phyloP scores from a whole-genome alignment of 2,888 invertebrate genomes.

The Loripinus fragilis region DNA sequence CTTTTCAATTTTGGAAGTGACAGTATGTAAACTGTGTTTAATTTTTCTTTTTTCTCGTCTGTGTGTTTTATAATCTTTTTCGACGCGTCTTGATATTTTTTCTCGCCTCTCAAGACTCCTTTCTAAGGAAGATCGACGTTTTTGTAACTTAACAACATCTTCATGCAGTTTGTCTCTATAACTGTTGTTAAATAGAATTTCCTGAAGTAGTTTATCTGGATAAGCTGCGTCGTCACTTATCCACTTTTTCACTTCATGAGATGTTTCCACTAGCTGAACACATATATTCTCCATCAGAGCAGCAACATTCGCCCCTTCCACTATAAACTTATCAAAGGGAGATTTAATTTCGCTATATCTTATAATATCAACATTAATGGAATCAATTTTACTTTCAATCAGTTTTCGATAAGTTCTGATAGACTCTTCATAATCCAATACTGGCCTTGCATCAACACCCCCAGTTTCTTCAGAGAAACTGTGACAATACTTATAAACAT shows the following conservation, averaged over 20 bases:
- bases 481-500: constrained; percentile 70
- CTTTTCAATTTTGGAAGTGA: constrained; percentile 65
- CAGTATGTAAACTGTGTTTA: constrained; percentile 66
- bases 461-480: constrained; percentile 72
- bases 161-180: constrained; percentile 68
- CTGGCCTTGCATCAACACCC: constrained; percentile 65
- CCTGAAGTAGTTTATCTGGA: constrained; percentile 70
- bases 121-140: constrained; percentile 47
- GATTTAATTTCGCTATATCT: constrained; percentile 68
- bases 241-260: constrained; percentile 71
- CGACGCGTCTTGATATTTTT: constrained; percentile 52
- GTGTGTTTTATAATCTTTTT: constrained; percentile 59
- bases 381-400: constrained; percentile 65
- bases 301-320: constrained; percentile 61
- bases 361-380: constrained; percentile 66
- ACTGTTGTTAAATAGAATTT: constrained; percentile 68
- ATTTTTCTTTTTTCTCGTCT: constrained; percentile 66
- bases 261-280: constrained; percentile 67
- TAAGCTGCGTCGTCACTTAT: constrained; percentile 68
- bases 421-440: constrained; percentile 66
- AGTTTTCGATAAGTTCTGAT: constrained; percentile 61
- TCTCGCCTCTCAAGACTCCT: constrained; percentile 63
- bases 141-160: constrained; percentile 59
- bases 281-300: constrained; percentile 71
- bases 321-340: constrained; percentile 66